Evolutionary conservation across 2,113 vertebrate genomes (phyloP).

Genomic region (Pelvicachromis taeniatus): DNA sequence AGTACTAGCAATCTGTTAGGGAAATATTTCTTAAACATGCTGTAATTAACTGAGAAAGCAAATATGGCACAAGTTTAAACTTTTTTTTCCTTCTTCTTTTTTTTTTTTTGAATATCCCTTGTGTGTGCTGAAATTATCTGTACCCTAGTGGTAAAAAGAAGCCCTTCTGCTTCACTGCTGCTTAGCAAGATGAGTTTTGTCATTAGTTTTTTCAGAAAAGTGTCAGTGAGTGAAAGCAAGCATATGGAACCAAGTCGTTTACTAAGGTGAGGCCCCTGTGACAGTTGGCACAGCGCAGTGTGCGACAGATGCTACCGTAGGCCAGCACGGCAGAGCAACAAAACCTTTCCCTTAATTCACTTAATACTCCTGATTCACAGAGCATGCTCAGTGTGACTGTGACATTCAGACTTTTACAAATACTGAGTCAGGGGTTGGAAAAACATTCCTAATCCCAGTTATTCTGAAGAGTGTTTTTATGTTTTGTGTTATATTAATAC

Average conservation of each 20-base stretch:
- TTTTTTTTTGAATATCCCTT: neutral
- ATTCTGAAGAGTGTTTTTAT: neutral
- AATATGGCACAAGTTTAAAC: neutral
- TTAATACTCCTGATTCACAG: constrained; percentile 8
- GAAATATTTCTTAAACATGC: neutral
- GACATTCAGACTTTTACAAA: neutral
- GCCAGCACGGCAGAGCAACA: constrained; percentile 28
- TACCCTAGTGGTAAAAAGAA: neutral
- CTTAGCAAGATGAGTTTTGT: constrained; percentile 7
- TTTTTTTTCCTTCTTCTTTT: neutral
- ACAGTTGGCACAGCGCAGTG: constrained; percentile 45
- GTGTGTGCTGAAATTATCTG: constrained; percentile 3
- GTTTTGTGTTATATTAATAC: neutral
- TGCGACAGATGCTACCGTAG: constrained; percentile 55
- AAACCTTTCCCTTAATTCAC: constrained; percentile 39
- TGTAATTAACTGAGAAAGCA: neutral
- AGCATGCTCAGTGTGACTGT: neutral
- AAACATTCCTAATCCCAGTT: neutral
- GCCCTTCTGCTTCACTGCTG: neutral
- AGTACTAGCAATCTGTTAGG: neutral
- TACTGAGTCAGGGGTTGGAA: neutral
- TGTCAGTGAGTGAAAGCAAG: constrained; percentile 37
- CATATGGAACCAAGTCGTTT: constrained; percentile 54
- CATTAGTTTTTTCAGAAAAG: constrained; percentile 17
- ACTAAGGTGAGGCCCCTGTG: constrained; percentile 41